These are phyloP conservation scores for Brassicogethes aeneus DNA, from an alignment of 2,888 invertebrate genomes.

Conservation along the genomic window DNA sequence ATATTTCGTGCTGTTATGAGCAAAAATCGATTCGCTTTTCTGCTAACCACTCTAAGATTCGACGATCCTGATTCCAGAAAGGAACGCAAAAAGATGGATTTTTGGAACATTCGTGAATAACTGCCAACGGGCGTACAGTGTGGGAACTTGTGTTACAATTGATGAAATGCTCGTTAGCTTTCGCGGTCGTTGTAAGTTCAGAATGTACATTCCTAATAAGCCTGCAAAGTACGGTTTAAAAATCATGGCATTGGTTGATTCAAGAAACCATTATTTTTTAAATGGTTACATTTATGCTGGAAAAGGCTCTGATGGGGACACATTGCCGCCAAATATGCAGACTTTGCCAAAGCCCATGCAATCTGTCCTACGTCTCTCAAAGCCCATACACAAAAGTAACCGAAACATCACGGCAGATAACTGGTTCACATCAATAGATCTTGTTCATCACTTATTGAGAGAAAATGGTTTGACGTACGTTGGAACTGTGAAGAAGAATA, in stretches of 20 bases:
- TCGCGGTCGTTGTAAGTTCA: no score
- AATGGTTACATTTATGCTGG: no score
- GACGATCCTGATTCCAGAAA: conserved; percentile 9
- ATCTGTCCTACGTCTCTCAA: conserved; percentile 12
- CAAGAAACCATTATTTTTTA: no score
- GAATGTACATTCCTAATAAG: no score
- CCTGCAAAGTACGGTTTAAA: no score
- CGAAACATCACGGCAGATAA: conserved; percentile 20
- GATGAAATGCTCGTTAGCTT: no score
- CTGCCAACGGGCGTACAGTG: no score
- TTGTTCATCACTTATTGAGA: conserved; percentile 14
- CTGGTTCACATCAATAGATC: conserved; percentile 18
- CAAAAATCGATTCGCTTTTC: conserved; percentile 8
- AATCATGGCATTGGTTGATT: no score
- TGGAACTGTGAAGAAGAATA: conserved; percentile 23
- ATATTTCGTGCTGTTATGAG: conserved; percentile 10
- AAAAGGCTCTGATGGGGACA: conserved; percentile 11
- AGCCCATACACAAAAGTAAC: conserved; percentile 15
- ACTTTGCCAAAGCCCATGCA: conserved; percentile 11
- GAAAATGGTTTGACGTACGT: conserved; percentile 16
- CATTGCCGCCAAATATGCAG: no score
- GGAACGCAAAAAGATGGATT: conserved; percentile 13
- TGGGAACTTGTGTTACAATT: no score
- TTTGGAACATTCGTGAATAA: no score
- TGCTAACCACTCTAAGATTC: conserved; percentile 10